A percentile compares a stretch with the other conserved stretches of the same genome.
These are phyloP conservation scores for Radopholus similis DNA, from an alignment of 1,140 invertebrate genomes.

Conservation along the genomic window DNA sequence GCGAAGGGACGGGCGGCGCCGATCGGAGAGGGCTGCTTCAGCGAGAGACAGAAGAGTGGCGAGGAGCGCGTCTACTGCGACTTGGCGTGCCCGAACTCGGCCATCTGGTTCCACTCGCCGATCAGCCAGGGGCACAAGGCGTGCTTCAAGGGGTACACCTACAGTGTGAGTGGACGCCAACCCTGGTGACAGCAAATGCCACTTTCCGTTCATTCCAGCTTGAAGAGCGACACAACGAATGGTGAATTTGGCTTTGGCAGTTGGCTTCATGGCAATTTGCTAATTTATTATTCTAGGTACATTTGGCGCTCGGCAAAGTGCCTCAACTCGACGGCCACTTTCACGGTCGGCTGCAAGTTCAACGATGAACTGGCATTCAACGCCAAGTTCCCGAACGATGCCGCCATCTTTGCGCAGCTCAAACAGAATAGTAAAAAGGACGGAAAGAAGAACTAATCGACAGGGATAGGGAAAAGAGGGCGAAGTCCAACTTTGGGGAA, in stretches of 20 bases:
- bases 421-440: too few relatives aligned
- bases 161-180: background rate
- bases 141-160: slow-evolving; percentile 59
- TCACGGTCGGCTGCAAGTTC: slow-evolving; percentile 58
- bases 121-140: slow-evolving; percentile 52
- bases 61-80: slow-evolving; percentile 59
- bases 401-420: too few relatives aligned
- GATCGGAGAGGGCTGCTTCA: slow-evolving; percentile 50
- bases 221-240: slow-evolving; percentile 40
- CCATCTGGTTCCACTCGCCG: slow-evolving; percentile 58
- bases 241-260: slow-evolving; percentile 5
- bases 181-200: background rate
- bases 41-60: slow-evolving; percentile 43
- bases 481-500: too few relatives aligned
- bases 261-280: background rate
- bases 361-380: too few relatives aligned
- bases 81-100: slow-evolving; percentile 55
- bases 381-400: too few relatives aligned
- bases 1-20: slow-evolving; percentile 43
- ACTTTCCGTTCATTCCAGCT: slow-evolving; percentile 38
- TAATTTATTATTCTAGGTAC: slow-evolving; percentile 26
- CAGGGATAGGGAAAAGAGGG: too few relatives aligned
- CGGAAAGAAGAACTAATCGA: too few relatives aligned
- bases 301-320: slow-evolving; percentile 55
- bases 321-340: slow-evolving; percentile 54